These are phyloP conservation scores for Egretta garzetta DNA, from an alignment of 2,113 vertebrate genomes.

Conservation along the genomic window DNA sequence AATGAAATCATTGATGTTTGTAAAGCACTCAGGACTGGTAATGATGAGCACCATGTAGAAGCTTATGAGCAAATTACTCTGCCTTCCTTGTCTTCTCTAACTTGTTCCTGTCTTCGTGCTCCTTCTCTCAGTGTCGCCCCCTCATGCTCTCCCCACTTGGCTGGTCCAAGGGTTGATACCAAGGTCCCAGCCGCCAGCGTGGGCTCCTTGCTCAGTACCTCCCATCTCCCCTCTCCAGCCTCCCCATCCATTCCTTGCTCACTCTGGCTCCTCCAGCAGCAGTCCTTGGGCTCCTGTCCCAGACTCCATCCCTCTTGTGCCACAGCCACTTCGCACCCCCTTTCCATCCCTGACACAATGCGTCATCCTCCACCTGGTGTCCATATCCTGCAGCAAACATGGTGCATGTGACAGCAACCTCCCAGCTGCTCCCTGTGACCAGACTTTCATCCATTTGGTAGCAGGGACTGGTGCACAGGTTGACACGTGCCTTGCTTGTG, in stretches of 20 bases:
- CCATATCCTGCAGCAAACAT: not conserved
- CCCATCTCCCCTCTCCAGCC: not conserved
- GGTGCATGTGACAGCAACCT: not conserved
- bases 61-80: not conserved
- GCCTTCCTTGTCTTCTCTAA: not conserved
- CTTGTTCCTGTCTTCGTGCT: not conserved
- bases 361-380: not conserved
- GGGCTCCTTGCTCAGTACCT: not conserved
- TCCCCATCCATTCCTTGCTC: not conserved
- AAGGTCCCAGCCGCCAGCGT: rapidly evolving
- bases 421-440: not conserved
- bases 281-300: not conserved
- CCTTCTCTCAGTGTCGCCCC: not conserved
- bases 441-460: not conserved
- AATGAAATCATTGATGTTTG: not conserved
- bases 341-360: not conserved
- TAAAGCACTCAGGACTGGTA: not conserved
- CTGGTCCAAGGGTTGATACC: not conserved
- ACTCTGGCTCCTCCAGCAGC: not conserved
- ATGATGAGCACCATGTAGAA: not conserved
- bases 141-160: rapidly evolving
- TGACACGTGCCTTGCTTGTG: not conserved
- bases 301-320: not conserved
- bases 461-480: too few species aligned
- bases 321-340: not conserved